Conservation (phyloP, 1,140 invertebrate species). For the Vollenhovia emeryi region DNA sequence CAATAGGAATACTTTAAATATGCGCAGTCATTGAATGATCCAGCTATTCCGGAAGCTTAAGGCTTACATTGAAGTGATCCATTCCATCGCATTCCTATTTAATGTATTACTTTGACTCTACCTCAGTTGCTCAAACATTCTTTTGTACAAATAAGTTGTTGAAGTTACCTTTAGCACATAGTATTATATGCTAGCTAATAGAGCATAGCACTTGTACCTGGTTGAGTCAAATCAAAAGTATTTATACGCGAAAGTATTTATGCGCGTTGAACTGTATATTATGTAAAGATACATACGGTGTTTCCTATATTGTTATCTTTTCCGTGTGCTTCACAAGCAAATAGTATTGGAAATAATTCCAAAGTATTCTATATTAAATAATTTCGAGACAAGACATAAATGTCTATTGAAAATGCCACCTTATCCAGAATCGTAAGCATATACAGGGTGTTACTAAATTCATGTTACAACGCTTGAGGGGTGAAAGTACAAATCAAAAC, state of each 20-base stretch:
- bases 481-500: no score
- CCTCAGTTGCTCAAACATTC: conserved; percentile 44
- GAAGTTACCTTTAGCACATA: conserved; percentile 24
- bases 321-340: conserved; percentile 4
- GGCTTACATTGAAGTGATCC: conserved; percentile 14
- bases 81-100: conserved; percentile 38
- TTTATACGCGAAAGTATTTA: conserved; percentile 6
- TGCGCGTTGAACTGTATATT: conserved; percentile 12
- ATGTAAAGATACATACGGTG: neutral
- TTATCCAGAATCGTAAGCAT: neutral
- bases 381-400: neutral
- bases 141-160: conserved; percentile 43
- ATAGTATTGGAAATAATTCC: neutral
- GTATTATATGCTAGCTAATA: conserved; percentile 36
- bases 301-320: conserved; percentile 12
- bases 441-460: no score
- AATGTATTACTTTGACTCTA: conserved; percentile 24
- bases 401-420: neutral
- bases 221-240: conserved; percentile 37
- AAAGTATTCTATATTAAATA: neutral
- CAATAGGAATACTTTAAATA: conserved; percentile 22
- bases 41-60: conserved; percentile 11
- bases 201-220: conserved; percentile 46
- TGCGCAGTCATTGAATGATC: neutral
- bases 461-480: no score